These are phyloP conservation scores for Parnassius smintheus DNA, from an alignment of 2,888 invertebrate genomes.

Conservation along the genomic window DNA sequence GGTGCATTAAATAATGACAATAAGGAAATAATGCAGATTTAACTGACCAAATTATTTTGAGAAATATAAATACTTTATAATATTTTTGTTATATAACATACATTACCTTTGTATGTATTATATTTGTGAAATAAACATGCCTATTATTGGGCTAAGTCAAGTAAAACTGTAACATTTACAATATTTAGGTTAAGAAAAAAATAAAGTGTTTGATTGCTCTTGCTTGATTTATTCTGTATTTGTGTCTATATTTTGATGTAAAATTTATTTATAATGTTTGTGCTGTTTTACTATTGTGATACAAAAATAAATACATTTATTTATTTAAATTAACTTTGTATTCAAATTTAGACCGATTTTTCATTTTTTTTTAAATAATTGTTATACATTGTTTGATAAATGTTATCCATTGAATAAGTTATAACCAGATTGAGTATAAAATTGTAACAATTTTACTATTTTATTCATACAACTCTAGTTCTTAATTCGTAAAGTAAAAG, in stretches of 20 bases:
- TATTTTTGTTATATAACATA: too few relatives aligned
- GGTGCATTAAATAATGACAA: slow-evolving; percentile 14
- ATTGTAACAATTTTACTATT: too few relatives aligned
- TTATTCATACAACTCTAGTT: too few relatives aligned
- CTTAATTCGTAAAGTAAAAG: too few relatives aligned
- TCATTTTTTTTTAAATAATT: too few relatives aligned
- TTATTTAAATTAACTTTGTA: not conserved
- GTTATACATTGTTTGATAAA: too few relatives aligned
- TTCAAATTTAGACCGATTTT: not conserved
- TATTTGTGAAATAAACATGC: not conserved
- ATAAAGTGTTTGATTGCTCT: slow-evolving; percentile 8
- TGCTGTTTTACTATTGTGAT: slow-evolving; percentile 35
- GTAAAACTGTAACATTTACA: slow-evolving; percentile 11
- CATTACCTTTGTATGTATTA: not conserved
- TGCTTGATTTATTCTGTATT: slow-evolving; percentile 20
- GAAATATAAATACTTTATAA: slow-evolving; percentile 2
- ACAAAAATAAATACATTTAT: slow-evolving; percentile 34
- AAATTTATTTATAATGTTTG: slow-evolving; percentile 37
- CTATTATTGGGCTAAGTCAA: slow-evolving; percentile 9
- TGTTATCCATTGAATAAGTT: too few relatives aligned
- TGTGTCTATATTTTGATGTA: slow-evolving; percentile 38
- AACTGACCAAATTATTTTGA: slow-evolving; percentile 17
- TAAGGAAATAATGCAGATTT: slow-evolving; percentile 12
- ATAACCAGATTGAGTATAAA: too few relatives aligned
- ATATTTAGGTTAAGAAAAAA: slow-evolving; percentile 20